Conservation (phyloP, 2,888 invertebrate species). For the Eupithecia inturbata region DNA sequence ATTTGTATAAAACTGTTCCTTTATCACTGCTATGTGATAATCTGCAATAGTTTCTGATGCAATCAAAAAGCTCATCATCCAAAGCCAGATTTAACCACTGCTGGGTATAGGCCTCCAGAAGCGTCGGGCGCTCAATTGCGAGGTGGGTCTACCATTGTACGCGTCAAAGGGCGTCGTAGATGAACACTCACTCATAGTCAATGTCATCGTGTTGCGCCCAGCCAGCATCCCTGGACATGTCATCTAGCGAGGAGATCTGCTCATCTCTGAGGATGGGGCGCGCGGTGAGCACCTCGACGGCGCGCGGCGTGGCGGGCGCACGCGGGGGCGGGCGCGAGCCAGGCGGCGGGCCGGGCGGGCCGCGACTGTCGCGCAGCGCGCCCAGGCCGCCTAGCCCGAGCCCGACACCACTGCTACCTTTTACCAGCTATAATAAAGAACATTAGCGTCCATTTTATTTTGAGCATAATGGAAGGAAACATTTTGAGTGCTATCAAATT, state of each 20-base stretch:
- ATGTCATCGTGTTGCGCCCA: slow-evolving; percentile 97
- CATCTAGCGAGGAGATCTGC: slow-evolving; percentile 95
- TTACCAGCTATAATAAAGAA: slow-evolving; percentile 64
- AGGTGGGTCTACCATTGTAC: not conserved
- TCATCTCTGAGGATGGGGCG: slow-evolving; percentile 96
- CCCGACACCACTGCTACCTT: slow-evolving; percentile 78
- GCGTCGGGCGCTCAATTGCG: not conserved
- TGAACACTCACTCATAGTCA: slow-evolving; percentile 90
- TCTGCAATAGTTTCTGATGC: not conserved
- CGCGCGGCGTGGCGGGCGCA: slow-evolving; percentile 74
- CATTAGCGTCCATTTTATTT: not conserved
- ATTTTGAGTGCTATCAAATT: too few relatives aligned
- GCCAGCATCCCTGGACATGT: slow-evolving; percentile 93
- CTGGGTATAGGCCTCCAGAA: not conserved
- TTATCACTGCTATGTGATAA: not conserved
- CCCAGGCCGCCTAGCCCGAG: slow-evolving; percentile 75
- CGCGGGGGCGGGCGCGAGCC: slow-evolving; percentile 55
- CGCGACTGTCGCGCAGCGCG: slow-evolving; percentile 67
- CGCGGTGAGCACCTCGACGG: slow-evolving; percentile 87
- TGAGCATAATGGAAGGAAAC: not conserved
- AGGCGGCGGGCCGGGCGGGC: slow-evolving; percentile 50
- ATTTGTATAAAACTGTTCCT: not conserved
- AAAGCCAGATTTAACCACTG: not conserved
- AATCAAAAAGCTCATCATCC: not conserved
- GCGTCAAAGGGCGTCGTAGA: too few relatives aligned